These are phyloP conservation scores for Drosophila emarginata DNA, from an alignment of 2,888 invertebrate species.

Conservation along the genomic window DNA sequence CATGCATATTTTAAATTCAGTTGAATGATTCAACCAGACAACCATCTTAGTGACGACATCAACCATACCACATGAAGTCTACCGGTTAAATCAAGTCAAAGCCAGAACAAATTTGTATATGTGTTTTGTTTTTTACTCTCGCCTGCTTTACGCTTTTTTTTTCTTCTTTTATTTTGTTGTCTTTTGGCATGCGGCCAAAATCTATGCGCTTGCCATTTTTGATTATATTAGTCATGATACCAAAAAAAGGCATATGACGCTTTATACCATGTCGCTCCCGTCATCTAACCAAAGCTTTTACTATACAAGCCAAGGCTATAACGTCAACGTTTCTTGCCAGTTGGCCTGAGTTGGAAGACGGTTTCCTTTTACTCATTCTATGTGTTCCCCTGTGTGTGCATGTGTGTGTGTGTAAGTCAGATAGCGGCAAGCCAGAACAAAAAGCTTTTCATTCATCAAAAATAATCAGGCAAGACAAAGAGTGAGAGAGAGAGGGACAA, in stretches of 20 bases:
- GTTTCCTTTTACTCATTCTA: conserved; percentile 10
- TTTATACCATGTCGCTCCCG: conserved; percentile 9
- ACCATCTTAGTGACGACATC: conserved; percentile 61
- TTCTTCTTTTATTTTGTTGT: background rate
- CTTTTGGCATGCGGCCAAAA: conserved; percentile 72
- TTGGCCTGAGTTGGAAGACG: conserved; percentile 12
- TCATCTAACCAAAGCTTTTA: conserved; percentile 43
- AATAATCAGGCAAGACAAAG: conserved; percentile 53
- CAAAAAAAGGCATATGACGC: conserved; percentile 76
- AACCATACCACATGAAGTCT: conserved; percentile 27
- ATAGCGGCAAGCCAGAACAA: conserved; percentile 52
- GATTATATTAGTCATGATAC: conserved; percentile 75
- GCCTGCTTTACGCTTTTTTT: background rate
- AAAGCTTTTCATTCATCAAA: conserved; percentile 81
- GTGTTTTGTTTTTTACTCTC: background rate
- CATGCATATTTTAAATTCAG: conserved; percentile 1
- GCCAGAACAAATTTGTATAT: conserved; percentile 1
- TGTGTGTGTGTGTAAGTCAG: conserved; percentile 26
- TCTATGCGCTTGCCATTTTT: conserved; percentile 67
- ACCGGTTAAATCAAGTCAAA: conserved; percentile 27
- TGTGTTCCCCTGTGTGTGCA: background rate
- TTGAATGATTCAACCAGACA: conserved; percentile 31
- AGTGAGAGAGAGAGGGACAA: conserved; percentile 2
- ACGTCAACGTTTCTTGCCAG: conserved; percentile 33
- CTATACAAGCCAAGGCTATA: conserved; percentile 48